Evolutionary conservation across 2,797 vertebrate genomes (phyloP), one percentile per base, ranked within the genome.

Genomic region (Poeciliopsis presidionis): DNA sequence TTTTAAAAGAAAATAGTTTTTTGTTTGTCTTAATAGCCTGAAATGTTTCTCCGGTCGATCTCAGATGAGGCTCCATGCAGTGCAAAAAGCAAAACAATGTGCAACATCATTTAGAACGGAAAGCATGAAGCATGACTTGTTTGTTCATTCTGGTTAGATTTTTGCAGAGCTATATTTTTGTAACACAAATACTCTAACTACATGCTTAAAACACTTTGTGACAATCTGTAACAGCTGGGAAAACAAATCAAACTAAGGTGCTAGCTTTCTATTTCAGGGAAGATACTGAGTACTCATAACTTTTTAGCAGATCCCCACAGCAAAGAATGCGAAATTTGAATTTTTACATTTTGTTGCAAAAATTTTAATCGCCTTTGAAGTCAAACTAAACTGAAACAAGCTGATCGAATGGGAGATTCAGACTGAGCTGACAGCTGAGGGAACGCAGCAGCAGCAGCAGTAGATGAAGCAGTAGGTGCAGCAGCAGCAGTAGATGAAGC

Each of bases 381-480:
- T 36, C 33, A 36, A 3, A 63, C 18, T 33, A 18, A 63, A 63
- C 20, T 36, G 16, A 63, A 36, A 63, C 3, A 8, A 63, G 33
- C 28, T 18, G 16, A 18, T 63, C 33, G 22, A 51, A 51, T 3
- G 2, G 41, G 13, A 14, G 39, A 78, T 74, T 80, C 77, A 84
- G 67, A 83, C 47, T 53, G 75, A 3, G 12, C 76, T 14, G 30
- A 79, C 87, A 73, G 72, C 39, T 28, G 79, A 41, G 25, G 82
- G 87, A 84, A 80, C 43, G 77, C 83, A 83, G 83, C 80, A 41
- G 71, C 43, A 11, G 43, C 43, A 12, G 43, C 43, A 45, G 41
- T 2, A 43, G 36, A 39, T 39, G 36, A 5, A 45, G 11, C 43
- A 45, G 12, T 3, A 45, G 46, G 16, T 47, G n/a, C n/a, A n/a